Base-by-base conservation (phyloP, 2,888 invertebrate genomes). In the Helleia helle region DNA sequence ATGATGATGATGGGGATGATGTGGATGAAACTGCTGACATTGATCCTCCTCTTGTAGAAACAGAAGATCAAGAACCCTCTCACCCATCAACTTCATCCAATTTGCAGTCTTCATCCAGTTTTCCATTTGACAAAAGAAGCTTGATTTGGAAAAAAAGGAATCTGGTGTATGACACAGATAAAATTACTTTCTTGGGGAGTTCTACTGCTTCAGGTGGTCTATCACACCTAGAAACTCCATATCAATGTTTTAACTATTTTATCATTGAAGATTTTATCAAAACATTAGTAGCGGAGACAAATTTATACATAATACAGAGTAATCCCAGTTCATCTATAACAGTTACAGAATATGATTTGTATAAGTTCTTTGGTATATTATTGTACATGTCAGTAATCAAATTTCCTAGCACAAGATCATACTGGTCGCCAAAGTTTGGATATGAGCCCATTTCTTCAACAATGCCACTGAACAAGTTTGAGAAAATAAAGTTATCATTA, bases 101-200 rank as follows among this genome's bases (percentile, higher is more conserved):
- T n/a, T n/a, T n/a, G 45, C 51, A 49, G 46, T 54, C 53, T 52
- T n/a, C n/a, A 54, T 53, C 53, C 47, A 54, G 54, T 56, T 55
- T 56, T 59, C 1, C 42, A 52, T 62, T 56, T n/a, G 55, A 58
- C 49, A 62, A 61, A 61, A 60, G 56, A 58, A 59, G 40, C 43
- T 49, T 51, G 54, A 56, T n/a, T n/a, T n/a, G n/a, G n/a, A n/a
- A n/a, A n/a, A n/a, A n/a, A n/a, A n/a, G n/a, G n/a, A n/a, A n/a
- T n/a, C n/a, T n/a, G n/a, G n/a, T n/a, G n/a, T n/a, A n/a, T n/a
- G n/a, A n/a, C n/a, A n/a, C n/a, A n/a, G n/a, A n/a, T n/a, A n/a
- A n/a, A n/a, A n/a, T n/a, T n/a, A n/a, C n/a, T n/a, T n/a, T n/a
- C n/a, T n/a, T 56, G 52, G 54, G 54, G 50, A 58, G 45, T 48